These are phyloP conservation scores for Heliconius charithonia DNA, from an alignment of 2,888 invertebrate species.

Conservation along the genomic window DNA sequence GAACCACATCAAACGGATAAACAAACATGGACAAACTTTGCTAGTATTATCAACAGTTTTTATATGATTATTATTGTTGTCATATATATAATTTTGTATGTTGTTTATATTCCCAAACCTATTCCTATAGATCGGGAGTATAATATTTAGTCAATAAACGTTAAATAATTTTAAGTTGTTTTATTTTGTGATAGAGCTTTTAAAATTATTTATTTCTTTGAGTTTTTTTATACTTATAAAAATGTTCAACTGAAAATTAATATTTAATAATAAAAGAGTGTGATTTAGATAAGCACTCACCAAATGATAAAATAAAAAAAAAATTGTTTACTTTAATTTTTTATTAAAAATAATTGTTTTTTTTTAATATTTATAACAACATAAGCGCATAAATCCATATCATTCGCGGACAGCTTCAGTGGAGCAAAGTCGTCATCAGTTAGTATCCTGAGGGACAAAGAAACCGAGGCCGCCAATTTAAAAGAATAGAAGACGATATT, in stretches of 20 bases:
- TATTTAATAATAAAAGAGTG: no score
- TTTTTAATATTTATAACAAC: background rate
- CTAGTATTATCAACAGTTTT: slow-evolving; percentile 53
- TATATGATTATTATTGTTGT: slow-evolving; percentile 39
- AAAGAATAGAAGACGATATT: no score
- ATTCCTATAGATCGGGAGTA: slow-evolving; percentile 9
- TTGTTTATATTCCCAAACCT: slow-evolving; percentile 53
- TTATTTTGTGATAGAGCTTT: background rate
- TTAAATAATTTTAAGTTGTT: background rate
- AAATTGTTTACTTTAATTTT: no score
- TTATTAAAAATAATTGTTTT: no score
- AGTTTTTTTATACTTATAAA: no score
- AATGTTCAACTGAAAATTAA: no score
- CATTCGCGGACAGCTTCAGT: no score
- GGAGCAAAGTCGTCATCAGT: no score
- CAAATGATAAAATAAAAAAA: no score
- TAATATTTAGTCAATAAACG: slow-evolving; percentile 1
- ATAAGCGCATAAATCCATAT: background rate
- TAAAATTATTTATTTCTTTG: background rate
- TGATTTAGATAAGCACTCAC: no score
- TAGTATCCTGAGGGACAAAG: no score
- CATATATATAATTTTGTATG: slow-evolving; percentile 53
- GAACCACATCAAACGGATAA: slow-evolving; percentile 32
- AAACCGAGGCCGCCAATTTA: no score
- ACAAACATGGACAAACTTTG: slow-evolving; percentile 55